Conservation (phyloP, 1,140 invertebrate genomes). For the Nasonia giraulti region DNA sequence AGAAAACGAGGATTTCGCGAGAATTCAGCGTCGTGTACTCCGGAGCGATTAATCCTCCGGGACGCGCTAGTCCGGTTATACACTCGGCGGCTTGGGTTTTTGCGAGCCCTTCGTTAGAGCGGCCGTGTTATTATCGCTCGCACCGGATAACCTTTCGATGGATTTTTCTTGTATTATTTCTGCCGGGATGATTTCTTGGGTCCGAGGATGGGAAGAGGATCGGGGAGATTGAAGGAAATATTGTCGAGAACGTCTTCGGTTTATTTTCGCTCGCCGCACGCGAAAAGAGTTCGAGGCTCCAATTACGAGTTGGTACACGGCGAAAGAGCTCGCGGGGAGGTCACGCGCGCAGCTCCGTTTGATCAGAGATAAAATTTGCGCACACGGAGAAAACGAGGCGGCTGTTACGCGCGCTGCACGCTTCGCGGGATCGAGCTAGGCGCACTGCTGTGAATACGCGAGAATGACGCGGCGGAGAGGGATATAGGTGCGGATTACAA, state of each 20-base stretch:
- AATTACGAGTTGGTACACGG: no score
- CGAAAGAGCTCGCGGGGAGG: no score
- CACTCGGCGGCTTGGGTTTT: conserved; percentile 8
- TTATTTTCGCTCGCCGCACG: background rate
- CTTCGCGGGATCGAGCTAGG: no score
- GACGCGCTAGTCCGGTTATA: conserved; percentile 29
- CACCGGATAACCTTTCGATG: background rate
- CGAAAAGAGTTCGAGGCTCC: background rate
- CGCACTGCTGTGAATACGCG: no score
- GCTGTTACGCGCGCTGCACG: no score
- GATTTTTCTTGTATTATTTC: conserved; percentile 44
- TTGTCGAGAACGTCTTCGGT: no score
- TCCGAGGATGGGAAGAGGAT: no score
- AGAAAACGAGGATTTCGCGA: conserved; percentile 51
- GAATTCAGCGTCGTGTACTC: conserved; percentile 47
- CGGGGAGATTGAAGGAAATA: no score
- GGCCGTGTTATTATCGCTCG: conserved; percentile 19
- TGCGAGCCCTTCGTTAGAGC: conserved; percentile 9
- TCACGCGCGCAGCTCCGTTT: no score
- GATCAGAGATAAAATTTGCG: no score
- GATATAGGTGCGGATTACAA: background rate
- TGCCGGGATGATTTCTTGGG: conserved; percentile 42
- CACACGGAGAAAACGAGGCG: no score
- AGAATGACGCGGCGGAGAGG: background rate
- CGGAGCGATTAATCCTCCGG: conserved; percentile 61